These are phyloP conservation scores for Trogon melanurus DNA, from an alignment of 2,113 vertebrate species.

Conservation along the genomic window DNA sequence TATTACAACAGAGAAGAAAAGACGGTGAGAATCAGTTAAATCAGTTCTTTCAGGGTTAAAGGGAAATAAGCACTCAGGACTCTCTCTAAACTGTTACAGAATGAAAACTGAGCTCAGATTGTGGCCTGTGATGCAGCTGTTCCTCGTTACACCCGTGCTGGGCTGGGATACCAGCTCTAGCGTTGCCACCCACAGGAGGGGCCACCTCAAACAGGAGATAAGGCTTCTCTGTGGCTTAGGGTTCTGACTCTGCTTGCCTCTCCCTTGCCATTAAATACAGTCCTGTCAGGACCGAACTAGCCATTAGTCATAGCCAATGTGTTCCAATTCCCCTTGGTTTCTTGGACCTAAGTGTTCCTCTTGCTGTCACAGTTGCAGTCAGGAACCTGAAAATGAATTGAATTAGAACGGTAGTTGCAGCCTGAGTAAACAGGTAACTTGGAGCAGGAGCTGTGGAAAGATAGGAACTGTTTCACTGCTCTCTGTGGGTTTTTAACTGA, in stretches of 20 bases:
- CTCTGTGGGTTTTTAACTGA: background rate
- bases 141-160: background rate
- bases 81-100: background rate
- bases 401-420: background rate
- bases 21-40: background rate
- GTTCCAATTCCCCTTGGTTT: background rate
- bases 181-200: background rate
- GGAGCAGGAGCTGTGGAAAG: background rate
- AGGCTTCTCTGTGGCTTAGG: background rate
- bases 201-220: background rate
- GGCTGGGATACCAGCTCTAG: background rate
- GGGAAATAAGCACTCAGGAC: background rate
- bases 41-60: background rate
- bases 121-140: background rate
- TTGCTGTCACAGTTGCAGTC: background rate
- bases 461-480: background rate
- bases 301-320: background rate
- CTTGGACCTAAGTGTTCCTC: background rate
- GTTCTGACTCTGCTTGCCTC: background rate
- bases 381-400: background rate
- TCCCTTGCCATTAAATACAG: background rate
- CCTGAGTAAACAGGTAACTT: background rate
- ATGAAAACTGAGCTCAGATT: background rate
- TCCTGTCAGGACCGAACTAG: background rate
- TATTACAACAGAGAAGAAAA: background rate